Evolutionary conservation across 2,888 invertebrate species (phyloP).

Genomic region (Ophion ellenae): DNA sequence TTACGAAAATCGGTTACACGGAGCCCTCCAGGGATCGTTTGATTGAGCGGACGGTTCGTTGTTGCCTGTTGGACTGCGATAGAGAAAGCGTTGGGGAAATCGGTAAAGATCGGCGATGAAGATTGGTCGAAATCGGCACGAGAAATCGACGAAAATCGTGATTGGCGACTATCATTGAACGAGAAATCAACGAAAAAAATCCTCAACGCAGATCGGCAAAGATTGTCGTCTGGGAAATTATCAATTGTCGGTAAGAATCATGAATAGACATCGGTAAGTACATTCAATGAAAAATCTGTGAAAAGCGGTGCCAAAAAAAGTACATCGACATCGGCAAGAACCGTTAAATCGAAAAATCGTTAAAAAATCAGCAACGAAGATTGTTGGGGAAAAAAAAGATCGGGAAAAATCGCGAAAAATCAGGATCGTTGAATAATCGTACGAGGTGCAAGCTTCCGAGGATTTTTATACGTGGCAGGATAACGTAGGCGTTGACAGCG

Average conservation of each 20-base stretch:
- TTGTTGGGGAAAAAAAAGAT: not conserved
- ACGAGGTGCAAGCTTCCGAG: not conserved
- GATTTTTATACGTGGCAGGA: not conserved
- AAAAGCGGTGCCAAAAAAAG: too few species aligned
- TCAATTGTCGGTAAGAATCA: not conserved
- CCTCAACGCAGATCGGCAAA: not conserved
- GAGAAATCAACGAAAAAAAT: not conserved
- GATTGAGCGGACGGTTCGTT: conserved; percentile 3
- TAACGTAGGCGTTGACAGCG: not conserved
- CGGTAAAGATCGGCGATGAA: not conserved
- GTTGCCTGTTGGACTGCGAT: not conserved
- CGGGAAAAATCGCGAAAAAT: not conserved
- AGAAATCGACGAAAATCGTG: not conserved
- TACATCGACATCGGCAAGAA: too few species aligned
- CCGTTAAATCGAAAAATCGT: too few species aligned
- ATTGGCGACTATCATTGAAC: not conserved
- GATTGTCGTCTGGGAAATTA: not conserved
- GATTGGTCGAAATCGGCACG: not conserved
- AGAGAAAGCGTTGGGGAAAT: not conserved
- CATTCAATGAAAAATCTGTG: not conserved
- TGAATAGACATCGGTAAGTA: not conserved
- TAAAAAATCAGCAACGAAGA: not conserved
- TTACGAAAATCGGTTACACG: conserved; percentile 44
- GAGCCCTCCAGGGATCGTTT: conserved; percentile 7
- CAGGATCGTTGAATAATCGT: not conserved